Base-by-base conservation (phyloP, 2,797 vertebrate species). In the Bradypus variegatus region DNA sequence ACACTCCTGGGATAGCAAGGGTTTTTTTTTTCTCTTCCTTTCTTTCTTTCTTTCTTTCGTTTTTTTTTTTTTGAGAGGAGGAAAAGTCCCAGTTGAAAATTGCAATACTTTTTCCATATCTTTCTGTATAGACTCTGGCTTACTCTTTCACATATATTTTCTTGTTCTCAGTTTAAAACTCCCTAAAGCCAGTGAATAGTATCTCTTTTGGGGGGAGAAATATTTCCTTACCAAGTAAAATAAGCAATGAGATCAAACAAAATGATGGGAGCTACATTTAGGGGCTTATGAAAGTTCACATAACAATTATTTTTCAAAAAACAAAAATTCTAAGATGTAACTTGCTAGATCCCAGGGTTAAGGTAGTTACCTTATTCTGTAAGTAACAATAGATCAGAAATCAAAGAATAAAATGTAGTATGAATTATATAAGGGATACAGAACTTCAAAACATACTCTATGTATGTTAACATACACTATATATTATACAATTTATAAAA, bases 171-270 rank as follows among this genome's bases (percentile, higher is more conserved):
- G 4, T 88, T 88, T 93, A 77, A 86, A 94, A 86, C 55, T 83
- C 77, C 83, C 62, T 76, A 23, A 80, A 73, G 15, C 86, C 70
- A 23, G 36, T 80, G 48, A 62, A 6, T 53, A 27, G 31, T 21
- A 1, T 72, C 81, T 92, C 36, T 53, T 86, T 89, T 72, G 65
- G 84, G 75, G 94, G 87, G 50, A 33, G 92, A 77, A 82, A 87
- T 50, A 75, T 82, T 85, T 95, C 50, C 48, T 69, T 88, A 80
- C 65, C 19, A 90, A 64, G 88, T 90, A 81, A 84, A 94, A 33
- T 27, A 82, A 76, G 29, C 27, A 79, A 4, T 27, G 19, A 82
- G 86, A 33, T 83, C 36, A 90, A 72, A 91, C 27, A 92, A 67
- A 90, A 82, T 67, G 90, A 80, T 45, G 50, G 86, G 83, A 91